phyloP scores from a whole-genome alignment of 1,140 invertebrate species.

The Drosophila watanabei region DNA sequence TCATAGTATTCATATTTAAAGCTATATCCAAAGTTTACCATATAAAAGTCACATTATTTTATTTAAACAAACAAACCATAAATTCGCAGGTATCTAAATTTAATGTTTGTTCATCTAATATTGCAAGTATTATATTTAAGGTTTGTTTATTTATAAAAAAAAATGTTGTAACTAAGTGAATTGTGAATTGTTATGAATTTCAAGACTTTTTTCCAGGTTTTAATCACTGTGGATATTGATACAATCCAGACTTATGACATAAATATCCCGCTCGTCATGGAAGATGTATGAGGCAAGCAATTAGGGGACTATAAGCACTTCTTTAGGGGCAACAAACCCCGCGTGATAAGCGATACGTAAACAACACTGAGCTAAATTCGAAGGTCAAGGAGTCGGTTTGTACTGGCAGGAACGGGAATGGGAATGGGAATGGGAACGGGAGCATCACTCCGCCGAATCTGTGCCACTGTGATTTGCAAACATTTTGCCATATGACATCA shows the following conservation, averaged over 20 bases:
- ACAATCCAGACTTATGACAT: neutral
- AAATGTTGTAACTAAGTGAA: no score
- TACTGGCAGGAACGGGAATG: slow-evolving; percentile 24
- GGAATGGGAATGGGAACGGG: neutral
- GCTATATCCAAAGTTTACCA: neutral
- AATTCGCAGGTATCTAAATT: no score
- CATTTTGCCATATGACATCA: slow-evolving; percentile 50
- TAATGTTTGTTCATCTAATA: no score
- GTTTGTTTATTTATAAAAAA: neutral
- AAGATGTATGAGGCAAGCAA: neutral
- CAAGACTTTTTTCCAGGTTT: neutral
- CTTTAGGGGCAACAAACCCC: neutral
- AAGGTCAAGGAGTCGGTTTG: slow-evolving; percentile 15
- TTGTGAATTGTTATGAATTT: no score
- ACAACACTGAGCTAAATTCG: neutral
- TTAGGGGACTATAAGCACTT: neutral
- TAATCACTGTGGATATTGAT: neutral
- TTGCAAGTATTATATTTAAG: no score
- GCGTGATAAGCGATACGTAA: slow-evolving; percentile 4
- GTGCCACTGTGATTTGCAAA: slow-evolving; percentile 1
- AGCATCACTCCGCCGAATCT: neutral
- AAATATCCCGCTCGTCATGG: neutral
- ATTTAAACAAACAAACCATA: no score
- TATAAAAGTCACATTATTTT: no score
- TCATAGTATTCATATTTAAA: neutral